Evolutionary conservation across 2,797 vertebrate species (phyloP), one percentile per base, ranked within the genome.

Genomic region (Chlorospingus flavigularis): DNA sequence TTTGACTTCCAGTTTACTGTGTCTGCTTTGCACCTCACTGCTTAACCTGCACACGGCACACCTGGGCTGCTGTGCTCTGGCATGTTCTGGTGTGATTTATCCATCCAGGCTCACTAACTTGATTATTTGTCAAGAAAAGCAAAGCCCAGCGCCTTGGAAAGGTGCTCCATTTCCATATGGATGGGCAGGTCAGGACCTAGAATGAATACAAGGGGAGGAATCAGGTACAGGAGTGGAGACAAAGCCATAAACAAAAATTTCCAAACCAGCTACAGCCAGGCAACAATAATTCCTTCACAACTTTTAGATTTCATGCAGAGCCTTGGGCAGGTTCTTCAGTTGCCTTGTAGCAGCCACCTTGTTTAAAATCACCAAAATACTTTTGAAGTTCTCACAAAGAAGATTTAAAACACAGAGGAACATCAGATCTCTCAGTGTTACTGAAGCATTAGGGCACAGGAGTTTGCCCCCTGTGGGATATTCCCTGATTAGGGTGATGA

Each of bases 1-100:
- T 92, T 55, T 96, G 95, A 96, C 95, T 94, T 96, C 79, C 90
- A 75, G 40, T 53, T 91, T 87, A 57, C 76, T 92, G 85, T 75
- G 82, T 68, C 63, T 93, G 94, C 95, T 96, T 96, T 84, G 85
- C 58, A 37, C 47, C 66, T 88, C 2, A 66, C 87, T 94, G 87
- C 66, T 94, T 95, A 82, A 90, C 77, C 67, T 23, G 17, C 24
- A 48, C 39, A 4, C 0, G 0, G 51, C 88, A 92, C 25, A 51
- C 58, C 47, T 40, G 79, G 79, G 92, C 88, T 88, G 82, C n/a
- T 31, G 75, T 75, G 86, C 91, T 94, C 37, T 54, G 51, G 43
- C 37, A 5, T 5, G 6, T 42, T 57, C 10, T 51, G 8, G n/a
- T n/a, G 61, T 8, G 3, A 39, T 60, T 35, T 26, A 4, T 31